Percentiles rank a stretch among this genome's conserved stretches.
These are phyloP conservation scores for Lordiphosa andalusiaca DNA, from an alignment of 2,888 invertebrate species.

Conservation along the genomic window DNA sequence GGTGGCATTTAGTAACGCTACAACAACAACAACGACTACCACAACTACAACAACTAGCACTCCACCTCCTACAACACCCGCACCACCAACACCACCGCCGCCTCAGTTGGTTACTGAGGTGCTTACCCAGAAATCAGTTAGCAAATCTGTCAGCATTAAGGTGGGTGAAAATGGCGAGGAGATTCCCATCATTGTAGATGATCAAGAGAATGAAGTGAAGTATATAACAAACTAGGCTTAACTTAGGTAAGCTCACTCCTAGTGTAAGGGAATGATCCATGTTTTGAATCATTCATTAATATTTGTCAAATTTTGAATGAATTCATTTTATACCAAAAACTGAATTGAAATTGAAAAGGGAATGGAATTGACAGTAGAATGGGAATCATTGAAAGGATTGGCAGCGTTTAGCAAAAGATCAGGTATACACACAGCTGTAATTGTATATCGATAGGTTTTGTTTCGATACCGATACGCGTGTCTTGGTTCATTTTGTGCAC, in stretches of 20 bases:
- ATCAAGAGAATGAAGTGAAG: constrained; percentile 68
- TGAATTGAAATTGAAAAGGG: too few species aligned
- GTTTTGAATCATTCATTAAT: too few species aligned
- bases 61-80: background rate
- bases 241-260: constrained; percentile 2
- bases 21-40: constrained; percentile 1
- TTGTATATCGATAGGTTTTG: too few species aligned
- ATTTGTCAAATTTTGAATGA: too few species aligned
- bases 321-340: too few species aligned
- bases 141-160: constrained; percentile 82
- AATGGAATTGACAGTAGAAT: too few species aligned
- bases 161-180: constrained; percentile 80
- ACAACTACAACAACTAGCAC: constrained; percentile 4
- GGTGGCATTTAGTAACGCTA: constrained; percentile 4
- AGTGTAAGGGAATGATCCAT: too few species aligned
- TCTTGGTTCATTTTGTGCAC: too few species aligned
- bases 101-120: constrained; percentile 57
- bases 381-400: too few species aligned
- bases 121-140: constrained; percentile 81
- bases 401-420: too few species aligned
- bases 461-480: too few species aligned
- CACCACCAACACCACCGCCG: background rate
- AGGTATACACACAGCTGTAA: too few species aligned
- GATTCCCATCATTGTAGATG: constrained; percentile 75
- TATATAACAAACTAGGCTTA: constrained; percentile 29